A percentile compares a stretch with the other conserved stretches of the same genome.
These are phyloP conservation scores for Romanogobio albipinnatus DNA, from an alignment of 2,113 vertebrate genomes.

Conservation along the genomic window DNA sequence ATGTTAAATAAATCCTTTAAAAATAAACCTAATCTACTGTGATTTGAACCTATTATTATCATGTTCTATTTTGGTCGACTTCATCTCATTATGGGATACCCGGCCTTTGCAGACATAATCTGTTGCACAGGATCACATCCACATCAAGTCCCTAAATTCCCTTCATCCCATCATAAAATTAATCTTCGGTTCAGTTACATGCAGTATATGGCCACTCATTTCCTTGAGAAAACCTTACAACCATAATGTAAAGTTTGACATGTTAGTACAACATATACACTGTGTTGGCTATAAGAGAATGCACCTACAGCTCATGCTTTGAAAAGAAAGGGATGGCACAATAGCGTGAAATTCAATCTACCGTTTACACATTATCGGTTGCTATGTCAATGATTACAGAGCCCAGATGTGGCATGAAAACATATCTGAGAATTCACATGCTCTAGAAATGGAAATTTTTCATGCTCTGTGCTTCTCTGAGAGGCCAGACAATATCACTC, in stretches of 20 bases:
- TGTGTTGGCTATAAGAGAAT: background rate
- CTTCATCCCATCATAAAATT: background rate
- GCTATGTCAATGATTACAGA: constrained; percentile 19
- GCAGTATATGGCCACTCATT: too few relatives aligned
- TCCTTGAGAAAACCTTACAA: too few relatives aligned
- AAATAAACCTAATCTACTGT: background rate
- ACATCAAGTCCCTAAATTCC: background rate
- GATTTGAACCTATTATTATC: background rate
- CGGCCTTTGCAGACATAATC: background rate
- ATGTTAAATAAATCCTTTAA: background rate
- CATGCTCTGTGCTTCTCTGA: constrained; percentile 13
- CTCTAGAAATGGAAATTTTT: constrained; percentile 36
- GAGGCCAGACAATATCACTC: background rate
- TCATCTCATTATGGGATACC: background rate
- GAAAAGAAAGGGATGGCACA: constrained; percentile 16
- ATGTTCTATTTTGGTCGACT: background rate
- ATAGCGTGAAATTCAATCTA: constrained; percentile 22
- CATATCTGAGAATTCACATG: background rate
- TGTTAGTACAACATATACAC: background rate
- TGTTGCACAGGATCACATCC: background rate
- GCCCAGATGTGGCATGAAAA: constrained; percentile 26
- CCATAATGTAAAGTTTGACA: background rate
- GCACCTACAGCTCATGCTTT: background rate
- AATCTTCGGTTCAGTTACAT: background rate
- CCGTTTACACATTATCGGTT: constrained; percentile 27